Conservation (phyloP, 2,113 vertebrate genomes). For the Microtus ochrogaster region DNA sequence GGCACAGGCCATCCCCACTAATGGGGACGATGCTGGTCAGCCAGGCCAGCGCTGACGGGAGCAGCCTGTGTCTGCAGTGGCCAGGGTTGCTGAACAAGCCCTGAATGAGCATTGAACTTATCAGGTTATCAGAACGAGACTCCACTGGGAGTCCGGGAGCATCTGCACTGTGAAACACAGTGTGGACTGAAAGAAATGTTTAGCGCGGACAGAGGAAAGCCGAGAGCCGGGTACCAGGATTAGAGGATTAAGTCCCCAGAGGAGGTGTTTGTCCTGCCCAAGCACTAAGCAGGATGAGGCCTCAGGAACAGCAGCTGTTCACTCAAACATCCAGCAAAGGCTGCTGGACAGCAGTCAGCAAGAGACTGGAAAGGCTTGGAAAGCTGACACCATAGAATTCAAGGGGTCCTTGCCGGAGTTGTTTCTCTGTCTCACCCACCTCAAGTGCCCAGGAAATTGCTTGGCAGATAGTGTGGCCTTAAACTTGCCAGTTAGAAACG, state of each 20-base stretch:
- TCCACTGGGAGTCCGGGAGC: neutral
- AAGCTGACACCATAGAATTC: neutral
- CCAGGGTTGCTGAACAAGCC: neutral
- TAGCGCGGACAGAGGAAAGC: neutral
- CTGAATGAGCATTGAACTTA: neutral
- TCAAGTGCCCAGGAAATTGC: neutral
- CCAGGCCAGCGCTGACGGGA: too few relatives aligned
- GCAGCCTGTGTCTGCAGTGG: neutral
- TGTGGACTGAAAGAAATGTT: neutral
- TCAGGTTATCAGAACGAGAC: neutral
- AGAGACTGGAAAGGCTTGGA: neutral
- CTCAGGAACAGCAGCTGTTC: neutral
- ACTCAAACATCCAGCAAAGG: neutral
- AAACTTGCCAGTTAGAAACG: neutral
- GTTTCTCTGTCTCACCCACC: neutral
- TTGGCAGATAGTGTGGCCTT: neutral
- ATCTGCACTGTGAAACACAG: neutral
- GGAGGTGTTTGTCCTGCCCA: neutral
- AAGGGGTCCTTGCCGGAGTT: neutral
- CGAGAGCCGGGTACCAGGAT: conserved; percentile 16
- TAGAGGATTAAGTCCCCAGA: neutral
- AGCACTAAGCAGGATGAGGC: neutral
- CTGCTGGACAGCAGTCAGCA: neutral
- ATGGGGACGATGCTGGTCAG: too few relatives aligned
- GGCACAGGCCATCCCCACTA: neutral